Percentiles rank a stretch among this genome's conserved stretches.
Evolutionary conservation across 30 jellyfish, hydroid and myxozoan genomes (phyloP).

Genomic region (Morbakka virulenta): DNA sequence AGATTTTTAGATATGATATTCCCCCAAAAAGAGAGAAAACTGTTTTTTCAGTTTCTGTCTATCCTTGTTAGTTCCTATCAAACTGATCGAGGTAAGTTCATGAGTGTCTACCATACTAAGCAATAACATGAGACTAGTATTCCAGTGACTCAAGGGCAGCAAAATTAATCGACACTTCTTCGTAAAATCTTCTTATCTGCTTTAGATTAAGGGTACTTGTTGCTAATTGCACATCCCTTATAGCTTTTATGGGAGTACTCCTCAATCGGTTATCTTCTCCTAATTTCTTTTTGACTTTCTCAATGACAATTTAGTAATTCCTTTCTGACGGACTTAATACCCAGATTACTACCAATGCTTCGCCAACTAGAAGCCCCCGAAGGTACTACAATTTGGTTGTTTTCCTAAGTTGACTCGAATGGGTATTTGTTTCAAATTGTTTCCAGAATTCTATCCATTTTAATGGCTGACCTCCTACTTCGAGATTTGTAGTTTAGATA

Average conservation of each 20-base stretch:
- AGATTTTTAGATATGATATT: background rate
- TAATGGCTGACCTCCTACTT: constrained; percentile 25
- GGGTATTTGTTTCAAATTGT: constrained; percentile 13
- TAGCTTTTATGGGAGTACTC: constrained; percentile 17
- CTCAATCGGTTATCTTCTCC: constrained; percentile 12
- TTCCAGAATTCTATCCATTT: constrained; percentile 31
- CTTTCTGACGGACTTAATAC: constrained; percentile 9
- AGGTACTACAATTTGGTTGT: constrained; percentile 10
- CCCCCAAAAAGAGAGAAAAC: background rate
- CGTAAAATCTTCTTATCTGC: constrained; percentile 10
- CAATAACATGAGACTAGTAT: constrained; percentile 6
- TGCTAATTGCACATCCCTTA: background rate
- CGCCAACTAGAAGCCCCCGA: constrained; percentile 25
- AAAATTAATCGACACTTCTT: background rate
- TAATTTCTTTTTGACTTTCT: background rate
- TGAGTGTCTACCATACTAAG: background rate
- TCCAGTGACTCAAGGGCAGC: constrained; percentile 2
- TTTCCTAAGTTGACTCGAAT: constrained; percentile 12
- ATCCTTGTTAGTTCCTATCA: background rate
- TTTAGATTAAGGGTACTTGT: background rate
- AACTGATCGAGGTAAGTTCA: background rate
- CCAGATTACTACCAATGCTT: constrained; percentile 28
- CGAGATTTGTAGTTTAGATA: constrained; percentile 7
- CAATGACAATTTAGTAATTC: constrained; percentile 1
- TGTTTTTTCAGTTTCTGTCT: background rate